phyloP scores from a whole-genome alignment of 2,797 vertebrate species.

The Ciconia nigra region DNA sequence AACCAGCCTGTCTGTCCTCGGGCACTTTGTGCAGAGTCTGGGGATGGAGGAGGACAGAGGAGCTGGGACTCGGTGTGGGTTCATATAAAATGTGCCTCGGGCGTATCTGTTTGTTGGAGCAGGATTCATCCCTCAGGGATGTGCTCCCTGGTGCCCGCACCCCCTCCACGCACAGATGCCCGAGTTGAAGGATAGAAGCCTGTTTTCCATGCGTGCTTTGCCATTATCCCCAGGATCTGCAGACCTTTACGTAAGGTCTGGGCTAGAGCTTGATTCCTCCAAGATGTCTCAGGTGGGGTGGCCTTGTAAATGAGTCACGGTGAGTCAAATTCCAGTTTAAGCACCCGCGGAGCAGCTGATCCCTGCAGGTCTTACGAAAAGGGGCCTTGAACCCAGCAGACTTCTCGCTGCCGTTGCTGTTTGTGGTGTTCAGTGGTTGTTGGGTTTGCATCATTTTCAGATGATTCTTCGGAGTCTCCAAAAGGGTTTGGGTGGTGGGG shows the following conservation, averaged over 20 bases:
- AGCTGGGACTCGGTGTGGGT: background rate
- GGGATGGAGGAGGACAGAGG: background rate
- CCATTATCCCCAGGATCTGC: background rate
- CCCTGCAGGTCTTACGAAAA: background rate
- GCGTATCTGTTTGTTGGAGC: fast-evolving
- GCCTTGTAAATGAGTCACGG: background rate
- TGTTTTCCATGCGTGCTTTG: background rate
- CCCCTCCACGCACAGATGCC: background rate
- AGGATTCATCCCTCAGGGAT: background rate
- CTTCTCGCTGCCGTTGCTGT: background rate
- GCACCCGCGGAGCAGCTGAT: background rate
- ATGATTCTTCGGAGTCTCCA: background rate
- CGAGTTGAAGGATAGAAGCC: background rate
- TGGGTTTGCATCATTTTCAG: background rate
- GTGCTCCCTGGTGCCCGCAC: background rate
- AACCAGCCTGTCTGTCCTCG: background rate
- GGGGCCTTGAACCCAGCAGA: background rate
- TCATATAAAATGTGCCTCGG: background rate
- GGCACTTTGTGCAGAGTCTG: no score
- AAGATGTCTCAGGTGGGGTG: background rate
- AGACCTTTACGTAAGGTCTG: background rate
- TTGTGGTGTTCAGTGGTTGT: background rate
- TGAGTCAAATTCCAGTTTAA: background rate
- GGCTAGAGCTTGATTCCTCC: background rate
- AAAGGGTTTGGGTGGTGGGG: background rate